phyloP scores from a whole-genome alignment of 1,140 invertebrate species.

The Marisa cornuarietis region DNA sequence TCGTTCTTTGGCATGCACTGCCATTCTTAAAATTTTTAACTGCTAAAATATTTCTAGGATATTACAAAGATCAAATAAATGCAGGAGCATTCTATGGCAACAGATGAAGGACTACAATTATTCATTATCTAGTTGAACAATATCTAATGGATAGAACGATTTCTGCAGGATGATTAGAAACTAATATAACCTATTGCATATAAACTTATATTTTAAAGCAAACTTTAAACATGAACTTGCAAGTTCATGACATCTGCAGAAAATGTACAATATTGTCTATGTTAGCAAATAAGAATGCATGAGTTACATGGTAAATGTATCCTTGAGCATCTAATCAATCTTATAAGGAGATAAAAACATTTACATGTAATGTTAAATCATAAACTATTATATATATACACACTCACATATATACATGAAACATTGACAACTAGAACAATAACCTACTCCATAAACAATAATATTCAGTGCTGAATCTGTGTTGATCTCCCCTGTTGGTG shows the following conservation, averaged over 20 bases:
- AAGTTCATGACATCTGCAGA: too few relatives aligned
- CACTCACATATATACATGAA: slow-evolving; percentile 1
- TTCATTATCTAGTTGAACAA: too few relatives aligned
- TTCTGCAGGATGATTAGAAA: too few relatives aligned
- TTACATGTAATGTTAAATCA: not conserved
- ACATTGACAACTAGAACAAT: not conserved
- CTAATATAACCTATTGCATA: too few relatives aligned
- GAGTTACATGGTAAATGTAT: not conserved
- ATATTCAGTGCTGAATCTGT: slow-evolving; percentile 94
- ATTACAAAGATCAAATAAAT: not conserved
- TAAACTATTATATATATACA: not conserved
- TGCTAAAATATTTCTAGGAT: not conserved
- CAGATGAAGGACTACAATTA: not conserved
- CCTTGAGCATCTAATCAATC: not conserved
- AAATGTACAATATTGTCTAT: too few relatives aligned
- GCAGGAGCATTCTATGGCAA: not conserved
- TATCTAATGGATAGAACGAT: too few relatives aligned
- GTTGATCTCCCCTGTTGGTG: slow-evolving; percentile 84
- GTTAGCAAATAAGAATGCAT: too few relatives aligned
- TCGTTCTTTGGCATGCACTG: not conserved
- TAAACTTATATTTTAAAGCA: too few relatives aligned
- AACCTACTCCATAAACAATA: slow-evolving; percentile 90
- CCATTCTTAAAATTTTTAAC: not conserved
- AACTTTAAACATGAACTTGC: too few relatives aligned
- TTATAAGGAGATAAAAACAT: not conserved